Evolutionary conservation across 1,140 invertebrate genomes (phyloP), one percentile per base, ranked within the genome.

Genomic region (Grapholita molesta): DNA sequence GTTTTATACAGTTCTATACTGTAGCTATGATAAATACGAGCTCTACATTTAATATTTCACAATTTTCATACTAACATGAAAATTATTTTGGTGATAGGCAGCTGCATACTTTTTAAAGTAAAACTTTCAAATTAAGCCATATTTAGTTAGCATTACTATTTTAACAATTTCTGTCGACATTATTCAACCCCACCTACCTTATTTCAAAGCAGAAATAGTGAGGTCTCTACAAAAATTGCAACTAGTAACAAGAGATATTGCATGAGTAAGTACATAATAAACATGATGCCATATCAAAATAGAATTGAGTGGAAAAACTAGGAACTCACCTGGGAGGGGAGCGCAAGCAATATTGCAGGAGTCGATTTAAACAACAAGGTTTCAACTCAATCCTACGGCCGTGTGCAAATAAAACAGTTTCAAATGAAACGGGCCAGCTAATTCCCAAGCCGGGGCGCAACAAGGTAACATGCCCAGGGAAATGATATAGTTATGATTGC

Each of bases 321-420:
- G 68, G 70, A 74, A 71, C 65, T 67, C 82, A 74, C 83, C 71
- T 72, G 86, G 83, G 84, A 82, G 65, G 32, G 57, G 23, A 71
- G 68, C 25, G 75, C 70, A 71, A 76, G 82, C 84, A 83, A 85
- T 86, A 85, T 84, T 77, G 82, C 78, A 70, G 70, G 64, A 85
- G 79, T 86, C 80, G 80, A 86, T 86, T 88, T 85, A 80, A 85
- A 79, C 76, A 76, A 70, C 78, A 79, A 78, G 38, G 68, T 70
- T 73, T 71, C 68, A 70, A 77, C 70, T 73, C 67, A 67, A 70
- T 68, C 66, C 71, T 53, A 76, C 70, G 53, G 69, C 76, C 69
- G 32, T 67, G 55, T 57, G 68, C 55, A 38, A 72, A 77, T 74
- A 74, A 73, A 77, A 68, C 70, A 18, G 32, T 66, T 61, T 61